Conservation (phyloP, 2,888 invertebrate genomes). For the Ctenicera cuprea region DNA sequence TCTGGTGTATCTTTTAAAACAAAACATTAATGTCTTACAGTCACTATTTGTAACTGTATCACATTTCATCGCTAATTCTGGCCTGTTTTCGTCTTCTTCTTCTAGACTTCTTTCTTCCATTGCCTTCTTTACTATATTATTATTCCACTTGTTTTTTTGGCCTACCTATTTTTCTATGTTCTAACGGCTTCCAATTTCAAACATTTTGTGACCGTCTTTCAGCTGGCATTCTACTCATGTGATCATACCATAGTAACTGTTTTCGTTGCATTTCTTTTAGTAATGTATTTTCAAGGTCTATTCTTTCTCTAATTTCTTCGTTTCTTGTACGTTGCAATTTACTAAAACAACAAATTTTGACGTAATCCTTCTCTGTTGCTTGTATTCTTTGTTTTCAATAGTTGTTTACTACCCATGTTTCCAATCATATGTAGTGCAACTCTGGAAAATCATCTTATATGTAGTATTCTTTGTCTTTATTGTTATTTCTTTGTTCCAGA, state of each 20-base stretch:
- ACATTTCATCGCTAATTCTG: too few relatives aligned
- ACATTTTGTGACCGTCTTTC: not conserved
- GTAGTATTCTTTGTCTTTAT: slow-evolving; percentile 11
- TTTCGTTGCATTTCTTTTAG: too few relatives aligned
- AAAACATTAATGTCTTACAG: too few relatives aligned
- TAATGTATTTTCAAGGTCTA: not conserved
- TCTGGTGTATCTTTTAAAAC: too few relatives aligned
- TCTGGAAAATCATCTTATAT: not conserved
- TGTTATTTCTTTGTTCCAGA: not conserved
- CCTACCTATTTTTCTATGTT: not conserved
- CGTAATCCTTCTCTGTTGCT: too few relatives aligned
- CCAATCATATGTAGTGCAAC: not conserved
- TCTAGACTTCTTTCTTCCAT: not conserved
- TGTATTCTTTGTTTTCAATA: not conserved
- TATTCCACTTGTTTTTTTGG: not conserved
- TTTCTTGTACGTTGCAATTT: too few relatives aligned
- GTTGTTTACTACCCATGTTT: not conserved
- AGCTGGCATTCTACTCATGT: not conserved
- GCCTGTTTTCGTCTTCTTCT: too few relatives aligned
- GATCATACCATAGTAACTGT: not conserved
- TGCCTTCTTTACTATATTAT: not conserved
- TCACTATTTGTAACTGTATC: too few relatives aligned
- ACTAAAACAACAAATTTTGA: too few relatives aligned
- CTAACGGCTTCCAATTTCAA: not conserved
- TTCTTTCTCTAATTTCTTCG: too few relatives aligned